These are phyloP conservation scores for Akabosia matsudoensis DNA, from an alignment of 1,140 invertebrate species.

Conservation along the genomic window DNA sequence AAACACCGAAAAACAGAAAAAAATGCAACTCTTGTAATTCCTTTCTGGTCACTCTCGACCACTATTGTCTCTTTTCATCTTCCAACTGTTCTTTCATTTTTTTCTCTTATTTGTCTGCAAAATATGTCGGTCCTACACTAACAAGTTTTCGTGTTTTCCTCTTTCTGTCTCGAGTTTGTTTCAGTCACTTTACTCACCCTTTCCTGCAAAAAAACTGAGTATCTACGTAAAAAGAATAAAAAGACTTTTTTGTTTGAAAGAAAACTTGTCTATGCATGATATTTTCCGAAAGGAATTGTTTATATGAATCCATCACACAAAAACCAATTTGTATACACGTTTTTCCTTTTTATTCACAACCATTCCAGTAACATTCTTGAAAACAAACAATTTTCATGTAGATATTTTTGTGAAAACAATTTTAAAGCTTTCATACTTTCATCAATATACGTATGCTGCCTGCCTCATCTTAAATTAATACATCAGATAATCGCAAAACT, in stretches of 20 bases:
- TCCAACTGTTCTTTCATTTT: too few species aligned
- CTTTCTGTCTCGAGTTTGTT: too few species aligned
- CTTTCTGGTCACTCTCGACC: neutral
- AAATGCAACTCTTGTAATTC: neutral
- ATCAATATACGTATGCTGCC: neutral
- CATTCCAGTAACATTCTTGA: slow-evolving; percentile 21
- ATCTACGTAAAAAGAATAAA: too few species aligned
- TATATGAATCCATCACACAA: neutral
- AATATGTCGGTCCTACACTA: too few species aligned
- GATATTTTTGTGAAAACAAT: neutral
- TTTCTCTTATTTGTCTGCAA: too few species aligned
- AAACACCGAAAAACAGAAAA: neutral
- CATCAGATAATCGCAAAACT: neutral
- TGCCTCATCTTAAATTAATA: neutral
- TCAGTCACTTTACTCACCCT: too few species aligned
- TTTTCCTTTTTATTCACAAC: slow-evolving; percentile 22
- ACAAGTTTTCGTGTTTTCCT: too few species aligned
- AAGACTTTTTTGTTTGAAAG: too few species aligned
- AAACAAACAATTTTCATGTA: neutral
- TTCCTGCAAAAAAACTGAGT: too few species aligned
- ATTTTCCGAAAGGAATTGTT: neutral
- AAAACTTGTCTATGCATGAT: neutral
- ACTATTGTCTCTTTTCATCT: too few species aligned
- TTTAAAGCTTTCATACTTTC: neutral
- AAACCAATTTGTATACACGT: neutral